A percentile compares a stretch with the other conserved stretches of the same genome.
Conservation (phyloP, 2,888 invertebrate genomes). For the Volucella bombylans region DNA sequence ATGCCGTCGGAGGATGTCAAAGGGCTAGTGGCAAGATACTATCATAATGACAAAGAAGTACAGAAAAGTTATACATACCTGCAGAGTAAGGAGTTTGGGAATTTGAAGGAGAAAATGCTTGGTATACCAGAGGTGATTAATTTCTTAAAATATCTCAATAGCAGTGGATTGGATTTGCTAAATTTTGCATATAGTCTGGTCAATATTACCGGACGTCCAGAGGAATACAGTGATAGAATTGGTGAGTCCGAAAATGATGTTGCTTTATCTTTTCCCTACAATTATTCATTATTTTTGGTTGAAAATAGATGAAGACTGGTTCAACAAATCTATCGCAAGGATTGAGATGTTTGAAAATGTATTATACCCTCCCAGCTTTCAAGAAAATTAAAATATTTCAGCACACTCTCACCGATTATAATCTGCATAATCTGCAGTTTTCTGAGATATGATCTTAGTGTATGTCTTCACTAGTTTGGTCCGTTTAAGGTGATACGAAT, state of each 20-base stretch:
- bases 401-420: too few relatives aligned
- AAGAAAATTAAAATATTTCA: too few relatives aligned
- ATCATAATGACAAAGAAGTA: slow-evolving; percentile 79
- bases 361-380: too few relatives aligned
- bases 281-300: background rate
- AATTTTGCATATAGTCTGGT: slow-evolving; percentile 76
- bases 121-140: slow-evolving; percentile 79
- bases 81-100: slow-evolving; percentile 77
- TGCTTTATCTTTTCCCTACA: background rate
- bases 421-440: too few relatives aligned
- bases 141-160: slow-evolving; percentile 79
- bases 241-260: slow-evolving; percentile 3
- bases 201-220: slow-evolving; percentile 75
- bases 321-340: too few relatives aligned
- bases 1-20: slow-evolving; percentile 79
- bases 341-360: too few relatives aligned
- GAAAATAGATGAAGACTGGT: too few relatives aligned
- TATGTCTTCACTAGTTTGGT: too few relatives aligned
- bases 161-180: slow-evolving; percentile 80
- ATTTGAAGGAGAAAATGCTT: slow-evolving; percentile 77
- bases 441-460: too few relatives aligned
- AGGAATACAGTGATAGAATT: slow-evolving; percentile 28
- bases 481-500: too few relatives aligned
- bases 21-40: slow-evolving; percentile 78
- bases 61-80: slow-evolving; percentile 79